Conservation (phyloP, 2,113 vertebrate species). For the Crotophaga sulcirostris region DNA sequence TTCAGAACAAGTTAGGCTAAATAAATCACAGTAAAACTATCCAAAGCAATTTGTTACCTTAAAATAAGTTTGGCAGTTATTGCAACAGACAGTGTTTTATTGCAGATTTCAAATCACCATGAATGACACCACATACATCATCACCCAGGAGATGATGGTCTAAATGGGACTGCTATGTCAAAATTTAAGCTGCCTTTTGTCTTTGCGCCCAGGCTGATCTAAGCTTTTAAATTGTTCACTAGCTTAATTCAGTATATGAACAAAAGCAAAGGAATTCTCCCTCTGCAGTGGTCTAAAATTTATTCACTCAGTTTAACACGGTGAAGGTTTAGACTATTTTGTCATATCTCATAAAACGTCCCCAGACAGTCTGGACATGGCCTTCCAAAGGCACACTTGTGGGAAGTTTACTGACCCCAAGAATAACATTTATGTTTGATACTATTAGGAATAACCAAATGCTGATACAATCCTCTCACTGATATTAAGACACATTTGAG, state of each 20-base stretch:
- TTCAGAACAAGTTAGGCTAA: conserved; percentile 27
- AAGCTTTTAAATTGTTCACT: conserved; percentile 16
- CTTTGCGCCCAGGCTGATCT: conserved; percentile 34
- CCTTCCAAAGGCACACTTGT: not conserved
- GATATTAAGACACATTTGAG: conserved; percentile 54
- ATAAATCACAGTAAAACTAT: conserved; percentile 50
- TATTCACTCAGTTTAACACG: not conserved
- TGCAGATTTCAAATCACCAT: conserved; percentile 56
- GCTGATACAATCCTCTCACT: conserved; percentile 28
- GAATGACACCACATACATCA: conserved; percentile 58
- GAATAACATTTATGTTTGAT: conserved; percentile 25
- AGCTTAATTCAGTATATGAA: conserved; percentile 18
- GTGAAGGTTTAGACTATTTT: conserved; percentile 26
- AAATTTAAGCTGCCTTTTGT: conserved; percentile 34
- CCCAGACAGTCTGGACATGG: conserved; percentile 16
- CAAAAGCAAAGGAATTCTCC: conserved; percentile 39
- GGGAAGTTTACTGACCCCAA: not conserved
- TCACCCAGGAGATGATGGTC: conserved; percentile 29
- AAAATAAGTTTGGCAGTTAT: conserved; percentile 59
- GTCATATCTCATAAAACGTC: conserved; percentile 31
- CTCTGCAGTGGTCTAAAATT: conserved; percentile 1
- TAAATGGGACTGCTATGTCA: conserved; percentile 37
- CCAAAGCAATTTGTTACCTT: conserved; percentile 56
- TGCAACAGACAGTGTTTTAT: conserved; percentile 54
- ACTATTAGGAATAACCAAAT: conserved; percentile 42